Evolutionary conservation across 2,113 vertebrate genomes (phyloP).

Genomic region (Pampusana beccarii): DNA sequence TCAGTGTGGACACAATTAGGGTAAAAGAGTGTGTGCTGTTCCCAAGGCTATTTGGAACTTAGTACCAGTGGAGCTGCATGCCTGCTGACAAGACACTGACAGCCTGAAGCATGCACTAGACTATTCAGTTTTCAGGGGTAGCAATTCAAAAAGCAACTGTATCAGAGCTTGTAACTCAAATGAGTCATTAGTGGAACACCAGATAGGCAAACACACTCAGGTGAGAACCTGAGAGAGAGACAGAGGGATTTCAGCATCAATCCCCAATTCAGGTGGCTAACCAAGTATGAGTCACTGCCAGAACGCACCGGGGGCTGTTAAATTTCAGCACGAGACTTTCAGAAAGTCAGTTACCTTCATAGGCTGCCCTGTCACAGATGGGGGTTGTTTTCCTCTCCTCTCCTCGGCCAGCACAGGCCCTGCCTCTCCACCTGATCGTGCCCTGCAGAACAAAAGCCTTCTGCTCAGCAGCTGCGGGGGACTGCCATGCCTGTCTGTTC

Average conservation of each 20-base stretch:
- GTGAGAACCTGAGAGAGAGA: neutral
- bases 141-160: neutral
- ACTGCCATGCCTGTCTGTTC: neutral
- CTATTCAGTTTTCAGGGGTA: neutral
- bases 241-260: neutral
- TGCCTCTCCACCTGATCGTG: constrained; percentile 43
- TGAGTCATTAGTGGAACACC: neutral
- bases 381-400: neutral
- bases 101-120: neutral
- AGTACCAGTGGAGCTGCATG: neutral
- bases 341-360: neutral
- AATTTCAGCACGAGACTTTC: neutral
- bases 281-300: neutral
- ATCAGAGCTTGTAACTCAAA: neutral
- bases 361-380: neutral
- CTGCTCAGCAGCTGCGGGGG: neutral
- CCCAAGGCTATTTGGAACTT: neutral
- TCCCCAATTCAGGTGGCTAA: neutral
- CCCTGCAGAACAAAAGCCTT: constrained; percentile 25
- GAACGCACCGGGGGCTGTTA: neutral
- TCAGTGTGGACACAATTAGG: neutral
- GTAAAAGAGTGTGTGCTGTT: neutral
- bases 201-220: neutral
- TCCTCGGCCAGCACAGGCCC: neutral
- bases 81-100: neutral